Conservation (phyloP, 2,888 invertebrate genomes). For the Xylota segnis region DNA sequence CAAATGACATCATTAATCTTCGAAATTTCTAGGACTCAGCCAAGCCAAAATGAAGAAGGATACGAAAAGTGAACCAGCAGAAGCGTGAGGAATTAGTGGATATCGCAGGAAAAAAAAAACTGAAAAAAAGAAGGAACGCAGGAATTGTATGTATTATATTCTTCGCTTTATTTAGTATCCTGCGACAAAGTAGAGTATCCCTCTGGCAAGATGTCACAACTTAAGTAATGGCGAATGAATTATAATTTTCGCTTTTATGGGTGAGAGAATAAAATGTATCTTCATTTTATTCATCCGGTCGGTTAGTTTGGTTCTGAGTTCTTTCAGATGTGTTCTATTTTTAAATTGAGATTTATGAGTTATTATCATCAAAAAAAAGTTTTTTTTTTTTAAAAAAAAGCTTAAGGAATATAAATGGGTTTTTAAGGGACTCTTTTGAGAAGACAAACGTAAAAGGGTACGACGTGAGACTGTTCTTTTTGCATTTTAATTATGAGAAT, state of each 20-base stretch:
- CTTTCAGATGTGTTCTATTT: conserved; percentile 46
- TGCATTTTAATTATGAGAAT: conserved; percentile 13
- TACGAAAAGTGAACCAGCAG: conserved; percentile 30
- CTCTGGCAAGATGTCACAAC: conserved; percentile 57
- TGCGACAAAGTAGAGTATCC: conserved; percentile 49
- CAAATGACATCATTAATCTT: conserved; percentile 74
- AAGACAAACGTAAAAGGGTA: not conserved
- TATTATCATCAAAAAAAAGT: conserved; percentile 9
- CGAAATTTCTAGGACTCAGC: conserved; percentile 53
- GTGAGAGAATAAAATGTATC: conserved; percentile 19
- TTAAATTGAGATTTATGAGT: conserved; percentile 60
- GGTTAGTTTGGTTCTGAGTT: conserved; percentile 16
- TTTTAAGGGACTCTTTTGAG: conserved; percentile 2
- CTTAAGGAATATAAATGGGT: conserved; percentile 46
- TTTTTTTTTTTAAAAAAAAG: not conserved
- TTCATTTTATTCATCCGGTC: conserved; percentile 33
- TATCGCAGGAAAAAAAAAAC: not conserved
- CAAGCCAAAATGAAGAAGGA: conserved; percentile 54
- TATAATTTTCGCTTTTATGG: conserved; percentile 54
- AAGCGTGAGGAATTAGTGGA: conserved; percentile 49
- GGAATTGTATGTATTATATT: conserved; percentile 2
- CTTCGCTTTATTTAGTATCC: conserved; percentile 52
- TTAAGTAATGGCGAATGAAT: conserved; percentile 61
- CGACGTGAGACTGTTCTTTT: conserved; percentile 11
- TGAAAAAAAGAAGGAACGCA: not conserved